phyloP scores from a whole-genome alignment of 1,140 invertebrate genomes.

The Scaptomyza graminum region DNA sequence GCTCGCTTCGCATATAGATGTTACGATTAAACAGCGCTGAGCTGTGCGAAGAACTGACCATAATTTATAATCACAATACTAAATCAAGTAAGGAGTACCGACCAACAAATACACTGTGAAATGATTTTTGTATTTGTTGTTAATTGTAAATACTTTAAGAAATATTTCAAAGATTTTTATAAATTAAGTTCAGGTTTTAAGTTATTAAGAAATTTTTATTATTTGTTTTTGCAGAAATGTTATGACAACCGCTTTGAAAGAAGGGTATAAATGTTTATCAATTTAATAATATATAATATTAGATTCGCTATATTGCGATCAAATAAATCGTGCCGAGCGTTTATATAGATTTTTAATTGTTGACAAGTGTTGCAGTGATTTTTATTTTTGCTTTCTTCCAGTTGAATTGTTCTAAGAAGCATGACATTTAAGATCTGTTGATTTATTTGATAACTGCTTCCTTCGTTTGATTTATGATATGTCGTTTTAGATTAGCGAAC shows the following conservation, averaged over 20 bases:
- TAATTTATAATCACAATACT: conserved; percentile 58
- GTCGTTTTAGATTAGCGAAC: conserved; percentile 64
- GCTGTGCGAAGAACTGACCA: conserved; percentile 33
- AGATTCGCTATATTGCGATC: conserved; percentile 20
- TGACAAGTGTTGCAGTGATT: conserved; percentile 61
- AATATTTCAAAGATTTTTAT: too few relatives aligned
- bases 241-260: too few relatives aligned
- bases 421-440: conserved; percentile 68
- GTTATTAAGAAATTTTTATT: too few relatives aligned
- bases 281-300: not conserved
- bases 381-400: conserved; percentile 7
- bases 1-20: conserved; percentile 47
- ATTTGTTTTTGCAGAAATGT: too few relatives aligned
- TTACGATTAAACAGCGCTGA: conserved; percentile 48
- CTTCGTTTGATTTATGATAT: conserved; percentile 64
- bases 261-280: not conserved
- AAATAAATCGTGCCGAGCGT: conserved; percentile 46
- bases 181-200: too few relatives aligned
- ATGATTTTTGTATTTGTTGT: not conserved
- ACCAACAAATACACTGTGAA: not conserved
- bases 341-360: conserved; percentile 54
- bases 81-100: conserved; percentile 26
- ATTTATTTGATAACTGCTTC: conserved; percentile 57
- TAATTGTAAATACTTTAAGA: too few relatives aligned
- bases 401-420: conserved; percentile 57